Conservation (phyloP, 1,140 invertebrate species). For the Euwallacea similis region DNA sequence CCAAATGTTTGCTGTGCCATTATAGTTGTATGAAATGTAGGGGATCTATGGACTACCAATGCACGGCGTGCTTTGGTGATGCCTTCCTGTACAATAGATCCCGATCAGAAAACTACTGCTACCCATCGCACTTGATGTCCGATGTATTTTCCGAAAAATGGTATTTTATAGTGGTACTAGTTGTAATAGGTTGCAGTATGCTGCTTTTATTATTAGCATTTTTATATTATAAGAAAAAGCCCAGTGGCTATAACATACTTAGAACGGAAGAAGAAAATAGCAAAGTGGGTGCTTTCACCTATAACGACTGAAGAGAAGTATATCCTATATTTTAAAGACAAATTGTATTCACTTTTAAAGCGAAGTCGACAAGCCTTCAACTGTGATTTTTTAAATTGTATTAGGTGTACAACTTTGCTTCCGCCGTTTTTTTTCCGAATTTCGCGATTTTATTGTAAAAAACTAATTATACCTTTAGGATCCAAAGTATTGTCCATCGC, state of each 20-base stretch:
- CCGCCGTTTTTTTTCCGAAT: no score
- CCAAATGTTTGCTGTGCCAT: constrained; percentile 57
- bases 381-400: no score
- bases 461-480: no score
- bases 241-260: not conserved
- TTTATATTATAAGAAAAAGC: constrained; percentile 26
- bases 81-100: constrained; percentile 50
- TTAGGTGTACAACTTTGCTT: no score
- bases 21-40: constrained; percentile 61
- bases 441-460: no score
- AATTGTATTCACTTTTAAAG: no score
- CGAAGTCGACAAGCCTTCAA: no score
- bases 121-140: constrained; percentile 48
- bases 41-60: constrained; percentile 62
- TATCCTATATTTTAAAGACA: no score
- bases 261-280: no score
- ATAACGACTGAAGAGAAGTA: no score
- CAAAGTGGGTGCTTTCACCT: no score
- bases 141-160: constrained; percentile 49
- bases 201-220: constrained; percentile 21
- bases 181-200: constrained; percentile 8
- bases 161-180: constrained; percentile 41
- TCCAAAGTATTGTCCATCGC: no score
- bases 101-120: constrained; percentile 51
- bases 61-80: constrained; percentile 59